Evolutionary conservation across 2,797 vertebrate genomes (phyloP).

Genomic region (Rachycentron canadum): DNA sequence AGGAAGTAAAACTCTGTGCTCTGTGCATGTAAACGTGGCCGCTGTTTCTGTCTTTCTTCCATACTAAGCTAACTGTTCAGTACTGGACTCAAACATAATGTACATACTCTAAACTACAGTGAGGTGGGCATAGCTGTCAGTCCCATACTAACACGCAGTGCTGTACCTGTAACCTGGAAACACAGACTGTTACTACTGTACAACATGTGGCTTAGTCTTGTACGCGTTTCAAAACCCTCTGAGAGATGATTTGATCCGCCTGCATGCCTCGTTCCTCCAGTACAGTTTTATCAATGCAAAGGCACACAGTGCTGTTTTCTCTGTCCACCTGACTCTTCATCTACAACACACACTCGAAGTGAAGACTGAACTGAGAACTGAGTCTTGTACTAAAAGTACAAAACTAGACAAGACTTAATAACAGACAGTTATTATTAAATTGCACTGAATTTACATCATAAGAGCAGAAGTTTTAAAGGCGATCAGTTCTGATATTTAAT

Average conservation of each 20-base stretch:
- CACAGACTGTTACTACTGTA: slow-evolving; percentile 62
- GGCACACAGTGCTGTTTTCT: slow-evolving; percentile 22
- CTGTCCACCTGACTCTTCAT: slow-evolving; percentile 23
- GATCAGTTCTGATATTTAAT: not conserved
- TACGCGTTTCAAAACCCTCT: slow-evolving; percentile 46
- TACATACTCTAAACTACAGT: slow-evolving; percentile 57
- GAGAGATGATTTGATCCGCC: slow-evolving; percentile 53
- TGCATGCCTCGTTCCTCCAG: slow-evolving; percentile 61
- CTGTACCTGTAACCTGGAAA: slow-evolving; percentile 58
- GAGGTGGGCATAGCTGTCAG: slow-evolving; percentile 34
- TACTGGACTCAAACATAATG: slow-evolving; percentile 47
- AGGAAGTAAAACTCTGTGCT: slow-evolving; percentile 14
- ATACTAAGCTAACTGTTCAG: slow-evolving; percentile 30
- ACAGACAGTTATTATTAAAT: slow-evolving; percentile 40
- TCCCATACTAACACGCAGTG: slow-evolving; percentile 51
- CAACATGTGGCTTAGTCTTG: slow-evolving; percentile 54
- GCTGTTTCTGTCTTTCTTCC: slow-evolving; percentile 32
- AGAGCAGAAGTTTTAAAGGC: no score
- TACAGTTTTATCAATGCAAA: slow-evolving; percentile 39
- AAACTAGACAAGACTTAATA: slow-evolving; percentile 17
- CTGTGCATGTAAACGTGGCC: slow-evolving; percentile 70
- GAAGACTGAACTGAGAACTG: no score
- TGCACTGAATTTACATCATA: slow-evolving; percentile 42
- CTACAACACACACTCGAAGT: slow-evolving; percentile 13
- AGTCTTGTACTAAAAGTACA: slow-evolving; percentile 18